Evolutionary conservation across 1,140 invertebrate genomes (phyloP).

Genomic region (Heliothis virescens): DNA sequence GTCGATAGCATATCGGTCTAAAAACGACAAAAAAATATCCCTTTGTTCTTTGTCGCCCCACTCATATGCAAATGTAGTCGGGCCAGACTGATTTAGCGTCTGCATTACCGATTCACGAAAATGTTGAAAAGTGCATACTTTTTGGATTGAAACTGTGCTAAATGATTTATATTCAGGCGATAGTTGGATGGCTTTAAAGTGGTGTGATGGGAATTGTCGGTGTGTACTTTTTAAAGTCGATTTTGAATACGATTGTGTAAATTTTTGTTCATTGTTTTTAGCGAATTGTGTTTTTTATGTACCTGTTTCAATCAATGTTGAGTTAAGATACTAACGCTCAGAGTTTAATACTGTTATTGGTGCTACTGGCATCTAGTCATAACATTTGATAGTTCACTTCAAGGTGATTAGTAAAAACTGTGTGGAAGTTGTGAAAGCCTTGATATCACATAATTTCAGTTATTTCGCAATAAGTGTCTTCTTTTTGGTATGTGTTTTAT

Average conservation of each 20-base stretch:
- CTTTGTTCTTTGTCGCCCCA: constrained; percentile 84
- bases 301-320: too few species aligned
- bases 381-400: too few species aligned
- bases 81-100: constrained; percentile 74
- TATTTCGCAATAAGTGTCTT: too few species aligned
- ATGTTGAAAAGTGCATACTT: constrained; percentile 68
- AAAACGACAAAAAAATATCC: constrained; percentile 67
- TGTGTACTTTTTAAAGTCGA: neutral
- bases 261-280: too few species aligned
- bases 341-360: too few species aligned
- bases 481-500: too few species aligned
- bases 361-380: too few species aligned
- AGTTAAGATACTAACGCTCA: too few species aligned
- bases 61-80: constrained; percentile 79
- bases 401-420: too few species aligned
- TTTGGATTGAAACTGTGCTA: constrained; percentile 43
- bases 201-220: neutral
- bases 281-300: too few species aligned
- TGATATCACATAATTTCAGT: too few species aligned
- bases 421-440: too few species aligned
- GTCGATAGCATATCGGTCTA: constrained; percentile 71
- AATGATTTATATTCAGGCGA: constrained; percentile 44
- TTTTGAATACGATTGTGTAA: neutral
- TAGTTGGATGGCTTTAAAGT: constrained; percentile 4
- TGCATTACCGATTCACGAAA: constrained; percentile 76